Conservation (phyloP, 2,888 invertebrate species). For the Drosophila hamatofila region DNA sequence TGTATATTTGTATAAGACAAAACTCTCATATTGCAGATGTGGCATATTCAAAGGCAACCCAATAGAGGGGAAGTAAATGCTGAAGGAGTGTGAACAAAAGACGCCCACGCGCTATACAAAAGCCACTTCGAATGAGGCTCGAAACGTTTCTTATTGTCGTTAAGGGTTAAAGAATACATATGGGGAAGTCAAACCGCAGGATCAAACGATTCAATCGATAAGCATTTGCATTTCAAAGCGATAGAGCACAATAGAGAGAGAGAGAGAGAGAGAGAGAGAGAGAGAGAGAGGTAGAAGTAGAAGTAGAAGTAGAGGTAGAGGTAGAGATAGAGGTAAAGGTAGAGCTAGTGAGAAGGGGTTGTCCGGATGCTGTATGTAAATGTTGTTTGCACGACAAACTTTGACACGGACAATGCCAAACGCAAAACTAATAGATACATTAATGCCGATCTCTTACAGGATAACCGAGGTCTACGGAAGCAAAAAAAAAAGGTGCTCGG, state of each 20-base stretch:
- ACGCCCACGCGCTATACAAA: conserved; percentile 12
- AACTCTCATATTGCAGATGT: background rate
- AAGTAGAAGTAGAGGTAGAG: too few species aligned
- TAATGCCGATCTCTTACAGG: conserved; percentile 43
- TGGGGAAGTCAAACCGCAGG: conserved; percentile 38
- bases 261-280: background rate
- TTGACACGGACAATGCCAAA: conserved; percentile 62
- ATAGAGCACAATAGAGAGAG: background rate
- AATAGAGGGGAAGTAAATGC: background rate
- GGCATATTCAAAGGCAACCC: background rate
- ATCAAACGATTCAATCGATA: conserved; percentile 52
- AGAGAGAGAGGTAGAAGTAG: background rate
- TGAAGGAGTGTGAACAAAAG: background rate
- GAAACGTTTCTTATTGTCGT: background rate
- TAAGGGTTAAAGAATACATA: conserved; percentile 6
- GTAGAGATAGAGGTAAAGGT: background rate
- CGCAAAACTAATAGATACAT: conserved; percentile 76
- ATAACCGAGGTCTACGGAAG: conserved; percentile 18
- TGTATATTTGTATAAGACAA: too few species aligned
- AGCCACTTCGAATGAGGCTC: background rate
- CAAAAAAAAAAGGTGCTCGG: conserved; percentile 27
- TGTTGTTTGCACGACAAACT: conserved; percentile 75
- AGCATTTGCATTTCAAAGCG: conserved; percentile 46
- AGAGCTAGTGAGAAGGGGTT: conserved; percentile 40
- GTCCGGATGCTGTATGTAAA: conserved; percentile 58